Conservation (phyloP, 30 jellyfish, hydroid and myxozoan genomes). For the Nemopilema nomurai region DNA sequence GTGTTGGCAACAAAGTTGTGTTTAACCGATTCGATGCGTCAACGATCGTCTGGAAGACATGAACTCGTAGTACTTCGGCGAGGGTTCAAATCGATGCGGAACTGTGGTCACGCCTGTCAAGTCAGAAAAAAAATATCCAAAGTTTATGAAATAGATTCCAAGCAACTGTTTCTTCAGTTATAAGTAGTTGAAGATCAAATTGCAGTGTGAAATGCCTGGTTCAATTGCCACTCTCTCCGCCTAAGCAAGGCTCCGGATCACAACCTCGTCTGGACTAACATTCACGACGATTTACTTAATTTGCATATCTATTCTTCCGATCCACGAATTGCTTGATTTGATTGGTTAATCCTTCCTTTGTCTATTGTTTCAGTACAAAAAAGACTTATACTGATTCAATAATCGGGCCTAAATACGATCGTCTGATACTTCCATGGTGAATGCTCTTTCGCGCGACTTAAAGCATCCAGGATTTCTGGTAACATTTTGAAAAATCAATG, state of each 20-base stretch:
- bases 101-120: neutral
- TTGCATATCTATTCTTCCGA: conserved; percentile 16
- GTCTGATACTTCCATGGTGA: too few relatives aligned
- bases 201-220: neutral
- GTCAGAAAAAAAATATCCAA: neutral
- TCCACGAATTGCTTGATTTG: neutral
- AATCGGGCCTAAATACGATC: neutral
- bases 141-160: neutral
- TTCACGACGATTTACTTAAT: neutral
- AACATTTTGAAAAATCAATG: too few relatives aligned
- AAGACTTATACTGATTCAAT: conserved; percentile 1
- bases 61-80: neutral
- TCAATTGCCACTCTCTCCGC: conserved; percentile 9
- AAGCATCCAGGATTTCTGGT: too few relatives aligned
- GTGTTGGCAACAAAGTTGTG: neutral
- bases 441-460: too few relatives aligned
- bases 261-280: conserved; percentile 57
- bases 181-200: neutral
- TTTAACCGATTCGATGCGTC: neutral
- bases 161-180: neutral
- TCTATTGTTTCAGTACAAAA: conserved; percentile 10
- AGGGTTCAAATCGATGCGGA: neutral
- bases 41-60: neutral
- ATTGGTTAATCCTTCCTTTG: conserved; percentile 27
- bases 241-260: conserved; percentile 46